These are phyloP conservation scores for Cataglyphis hispanica DNA, from an alignment of 1,140 invertebrate species.

Conservation along the genomic window DNA sequence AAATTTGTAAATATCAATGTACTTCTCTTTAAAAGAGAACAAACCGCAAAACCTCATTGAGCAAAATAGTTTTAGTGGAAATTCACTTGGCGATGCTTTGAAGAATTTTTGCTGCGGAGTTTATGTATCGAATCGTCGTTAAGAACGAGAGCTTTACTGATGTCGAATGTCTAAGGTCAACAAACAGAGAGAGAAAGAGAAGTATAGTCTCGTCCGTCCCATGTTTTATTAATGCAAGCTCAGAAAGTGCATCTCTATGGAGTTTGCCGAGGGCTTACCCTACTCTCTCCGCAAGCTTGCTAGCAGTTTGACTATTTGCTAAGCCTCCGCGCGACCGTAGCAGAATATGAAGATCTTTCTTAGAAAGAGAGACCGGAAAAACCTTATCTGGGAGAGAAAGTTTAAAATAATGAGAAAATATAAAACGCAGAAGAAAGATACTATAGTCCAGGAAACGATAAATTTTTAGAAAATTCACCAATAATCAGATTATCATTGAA, in stretches of 20 bases:
- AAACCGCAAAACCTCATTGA: neutral
- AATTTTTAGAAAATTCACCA: neutral
- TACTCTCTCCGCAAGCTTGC: constrained; percentile 77
- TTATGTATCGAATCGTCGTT: constrained; percentile 15
- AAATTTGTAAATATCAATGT: neutral
- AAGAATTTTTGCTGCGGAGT: neutral
- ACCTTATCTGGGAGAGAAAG: neutral
- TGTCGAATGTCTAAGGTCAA: constrained; percentile 36
- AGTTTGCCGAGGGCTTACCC: constrained; percentile 61
- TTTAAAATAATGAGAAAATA: neutral
- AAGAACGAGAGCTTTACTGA: constrained; percentile 13
- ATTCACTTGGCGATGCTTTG: constrained; percentile 8
- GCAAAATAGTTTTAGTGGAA: constrained; percentile 19
- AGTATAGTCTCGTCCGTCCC: constrained; percentile 40
- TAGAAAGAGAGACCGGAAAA: neutral
- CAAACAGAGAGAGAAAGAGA: neutral
- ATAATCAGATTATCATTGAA: constrained; percentile 8
- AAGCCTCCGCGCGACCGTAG: constrained; percentile 45
- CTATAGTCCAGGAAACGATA: neutral
- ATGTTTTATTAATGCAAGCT: constrained; percentile 81
- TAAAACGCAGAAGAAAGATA: neutral
- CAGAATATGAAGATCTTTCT: constrained; percentile 34
- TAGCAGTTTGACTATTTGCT: constrained; percentile 80
- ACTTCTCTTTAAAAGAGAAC: neutral
- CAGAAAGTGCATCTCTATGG: constrained; percentile 74